Conservation (phyloP, 1,140 invertebrate genomes). For the Meloidogyne exigua region DNA sequence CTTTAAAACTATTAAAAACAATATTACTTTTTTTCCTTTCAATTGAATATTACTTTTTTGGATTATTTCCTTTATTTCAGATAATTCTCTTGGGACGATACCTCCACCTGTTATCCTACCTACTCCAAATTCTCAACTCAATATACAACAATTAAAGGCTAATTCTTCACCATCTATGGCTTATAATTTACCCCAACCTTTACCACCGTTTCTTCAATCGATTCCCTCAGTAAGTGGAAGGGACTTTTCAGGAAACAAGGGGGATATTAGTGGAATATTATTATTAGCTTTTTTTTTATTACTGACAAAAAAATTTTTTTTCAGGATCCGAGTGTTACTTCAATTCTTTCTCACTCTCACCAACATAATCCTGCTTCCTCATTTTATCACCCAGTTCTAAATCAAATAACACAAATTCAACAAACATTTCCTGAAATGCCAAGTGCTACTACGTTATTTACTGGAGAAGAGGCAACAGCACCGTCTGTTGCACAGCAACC, state of each 20-base stretch:
- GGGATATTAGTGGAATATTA: background rate
- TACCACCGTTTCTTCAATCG: background rate
- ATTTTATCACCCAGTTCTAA: background rate
- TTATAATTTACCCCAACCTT: background rate
- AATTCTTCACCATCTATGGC: background rate
- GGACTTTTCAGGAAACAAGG: background rate
- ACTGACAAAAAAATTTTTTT: background rate
- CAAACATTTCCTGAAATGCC: background rate
- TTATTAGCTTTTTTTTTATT: background rate
- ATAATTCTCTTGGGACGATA: background rate
- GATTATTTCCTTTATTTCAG: constrained; percentile 12
- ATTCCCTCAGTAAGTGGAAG: background rate
- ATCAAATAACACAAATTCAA: background rate
- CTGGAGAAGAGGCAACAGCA: constrained; percentile 11
- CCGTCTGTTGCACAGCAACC: constrained; percentile 10
- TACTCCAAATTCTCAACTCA: background rate
- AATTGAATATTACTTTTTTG: background rate
- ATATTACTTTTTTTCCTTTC: background rate
- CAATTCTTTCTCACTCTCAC: background rate
- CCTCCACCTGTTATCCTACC: constrained; percentile 1
- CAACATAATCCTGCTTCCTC: background rate
- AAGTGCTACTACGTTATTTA: background rate
- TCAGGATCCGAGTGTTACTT: background rate
- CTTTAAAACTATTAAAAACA: background rate
- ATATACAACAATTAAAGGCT: background rate